Evolutionary conservation across 2,797 vertebrate species (phyloP).

Genomic region (Saxicola maurus): DNA sequence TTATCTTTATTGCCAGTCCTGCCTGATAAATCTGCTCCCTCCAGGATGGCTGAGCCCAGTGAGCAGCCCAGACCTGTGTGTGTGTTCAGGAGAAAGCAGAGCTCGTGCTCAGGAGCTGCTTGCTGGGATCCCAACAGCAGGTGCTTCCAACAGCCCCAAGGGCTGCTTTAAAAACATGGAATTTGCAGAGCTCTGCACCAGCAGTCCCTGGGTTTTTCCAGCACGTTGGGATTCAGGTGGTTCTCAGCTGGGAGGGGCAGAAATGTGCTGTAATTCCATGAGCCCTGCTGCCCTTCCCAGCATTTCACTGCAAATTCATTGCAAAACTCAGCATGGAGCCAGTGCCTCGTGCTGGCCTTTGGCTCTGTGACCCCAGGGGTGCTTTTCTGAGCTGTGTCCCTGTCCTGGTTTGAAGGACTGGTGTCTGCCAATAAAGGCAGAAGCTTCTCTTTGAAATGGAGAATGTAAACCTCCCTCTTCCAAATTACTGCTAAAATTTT

Average conservation of each 20-base stretch:
- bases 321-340: background rate
- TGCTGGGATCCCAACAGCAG: background rate
- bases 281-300: background rate
- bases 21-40: background rate
- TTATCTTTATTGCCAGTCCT: background rate
- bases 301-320: background rate
- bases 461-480: no score
- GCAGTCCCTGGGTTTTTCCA: background rate
- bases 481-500: no score
- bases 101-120: background rate
- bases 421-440: no score
- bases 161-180: background rate
- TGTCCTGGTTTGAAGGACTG: no score
- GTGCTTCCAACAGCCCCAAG: rapidly evolving
- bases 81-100: background rate
- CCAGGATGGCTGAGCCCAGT: background rate
- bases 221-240: background rate
- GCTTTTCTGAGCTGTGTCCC: background rate
- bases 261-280: background rate
- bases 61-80: background rate
- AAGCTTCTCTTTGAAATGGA: no score
- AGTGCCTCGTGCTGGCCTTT: background rate
- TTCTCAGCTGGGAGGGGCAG: background rate
- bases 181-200: background rate
- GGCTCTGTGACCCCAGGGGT: background rate